Percentiles rank a stretch among this genome's conserved stretches.
These are phyloP conservation scores for Poicephalus meyeri DNA, from an alignment of 2,113 vertebrate species.

Conservation along the genomic window DNA sequence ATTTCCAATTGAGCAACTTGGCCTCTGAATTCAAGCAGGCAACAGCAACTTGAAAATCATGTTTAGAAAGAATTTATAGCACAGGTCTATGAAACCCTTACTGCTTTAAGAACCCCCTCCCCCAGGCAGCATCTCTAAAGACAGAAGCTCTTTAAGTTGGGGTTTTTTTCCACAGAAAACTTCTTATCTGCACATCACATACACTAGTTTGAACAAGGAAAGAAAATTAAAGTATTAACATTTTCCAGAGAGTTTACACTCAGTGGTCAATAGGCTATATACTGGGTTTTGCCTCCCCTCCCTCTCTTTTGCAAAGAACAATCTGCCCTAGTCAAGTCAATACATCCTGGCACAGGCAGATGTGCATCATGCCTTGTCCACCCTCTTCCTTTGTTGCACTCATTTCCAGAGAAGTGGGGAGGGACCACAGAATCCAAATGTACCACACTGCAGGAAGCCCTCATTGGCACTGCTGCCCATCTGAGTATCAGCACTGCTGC, in stretches of 20 bases:
- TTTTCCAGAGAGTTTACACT: neutral
- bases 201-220: conserved; percentile 4
- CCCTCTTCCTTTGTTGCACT: neutral
- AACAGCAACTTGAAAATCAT: neutral
- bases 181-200: conserved; percentile 35
- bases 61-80: neutral
- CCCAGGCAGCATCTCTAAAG: neutral
- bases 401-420: neutral
- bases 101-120: neutral
- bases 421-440: neutral
- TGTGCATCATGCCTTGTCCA: too few species aligned
- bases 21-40: neutral
- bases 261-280: neutral
- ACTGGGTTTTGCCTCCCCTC: neutral
- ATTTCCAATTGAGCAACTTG: neutral
- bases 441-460: neutral
- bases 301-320: neutral
- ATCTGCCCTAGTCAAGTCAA: neutral
- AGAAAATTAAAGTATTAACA: neutral
- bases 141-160: neutral
- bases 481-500: neutral
- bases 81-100: neutral
- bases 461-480: rapidly evolving
- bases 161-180: neutral
- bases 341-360: neutral